Evolutionary conservation across 2,113 vertebrate genomes (phyloP).

Genomic region (Oostethus manadensis): DNA sequence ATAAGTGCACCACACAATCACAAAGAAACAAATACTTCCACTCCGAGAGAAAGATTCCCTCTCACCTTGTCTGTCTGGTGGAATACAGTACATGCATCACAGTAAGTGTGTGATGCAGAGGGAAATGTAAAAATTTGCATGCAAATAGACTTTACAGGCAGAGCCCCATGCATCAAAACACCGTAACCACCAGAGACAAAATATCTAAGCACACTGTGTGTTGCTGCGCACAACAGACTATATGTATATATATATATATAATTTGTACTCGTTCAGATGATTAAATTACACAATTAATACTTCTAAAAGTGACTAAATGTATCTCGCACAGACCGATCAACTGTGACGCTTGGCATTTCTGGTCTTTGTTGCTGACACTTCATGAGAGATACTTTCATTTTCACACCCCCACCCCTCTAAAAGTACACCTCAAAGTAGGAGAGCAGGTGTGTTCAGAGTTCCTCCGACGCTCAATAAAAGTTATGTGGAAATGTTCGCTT

Average conservation of each 20-base stretch:
- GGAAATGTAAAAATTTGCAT: constrained; percentile 66
- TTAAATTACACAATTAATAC: constrained; percentile 34
- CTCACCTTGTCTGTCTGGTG: constrained; percentile 45
- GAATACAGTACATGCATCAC: constrained; percentile 56
- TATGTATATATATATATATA: constrained; percentile 1
- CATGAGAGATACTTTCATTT: constrained; percentile 19
- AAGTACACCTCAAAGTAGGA: constrained; percentile 11
- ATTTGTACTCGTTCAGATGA: constrained; percentile 14
- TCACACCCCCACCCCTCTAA: not conserved
- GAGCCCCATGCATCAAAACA: constrained; percentile 59
- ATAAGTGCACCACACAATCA: constrained; percentile 36
- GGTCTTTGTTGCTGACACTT: constrained; percentile 1
- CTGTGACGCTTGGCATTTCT: not conserved
- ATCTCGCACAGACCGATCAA: constrained; percentile 11
- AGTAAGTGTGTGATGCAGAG: constrained; percentile 51
- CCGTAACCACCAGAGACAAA: constrained; percentile 44
- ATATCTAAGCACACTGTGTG: constrained; percentile 28
- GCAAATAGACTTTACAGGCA: constrained; percentile 61
- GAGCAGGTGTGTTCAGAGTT: constrained; percentile 10
- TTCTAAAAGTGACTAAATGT: constrained; percentile 17
- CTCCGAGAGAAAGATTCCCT: constrained; percentile 39
- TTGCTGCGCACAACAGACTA: constrained; percentile 12
- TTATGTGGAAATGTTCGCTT: constrained; percentile 31
- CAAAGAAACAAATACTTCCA: constrained; percentile 43
- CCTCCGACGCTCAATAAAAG: constrained; percentile 27